Evolutionary conservation across 2,797 vertebrate species (phyloP), one percentile per base, ranked within the genome.

Genomic region (Notolepis coatsorum): DNA sequence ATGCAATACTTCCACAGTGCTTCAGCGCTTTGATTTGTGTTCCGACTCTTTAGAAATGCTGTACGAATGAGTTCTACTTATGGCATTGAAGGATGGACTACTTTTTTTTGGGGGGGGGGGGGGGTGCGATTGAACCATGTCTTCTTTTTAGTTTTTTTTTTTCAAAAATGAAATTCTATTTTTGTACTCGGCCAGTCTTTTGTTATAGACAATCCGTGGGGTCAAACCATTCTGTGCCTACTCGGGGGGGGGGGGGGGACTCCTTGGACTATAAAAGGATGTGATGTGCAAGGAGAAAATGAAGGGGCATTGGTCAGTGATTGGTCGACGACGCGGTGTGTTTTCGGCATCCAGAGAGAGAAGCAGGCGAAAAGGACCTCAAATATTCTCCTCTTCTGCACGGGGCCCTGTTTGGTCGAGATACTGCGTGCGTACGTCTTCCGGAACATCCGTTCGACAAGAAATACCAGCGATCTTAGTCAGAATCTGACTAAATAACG

Each of bases 211-310:
- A 15, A 84, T 92, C 73, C 80, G 12, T 75, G 90, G 82, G 88
- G 90, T 84, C 83, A 89, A 92, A 89, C 93, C 94, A 76, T 95
- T 94, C 92, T 93, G 93, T 94, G 94, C 94, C 95, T 95, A 91
- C 79, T 84, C 84, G 85, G 78, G 87, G 75, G 63, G 84, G 84
- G 85, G 85, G 78, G 87, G 75, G 63, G 84, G 84, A 38, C 71
- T 82, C 75, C 74, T 60, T 57, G 68, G 49, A 70, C 64, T 65
- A 55, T 35, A 21, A 45, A 81, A 80, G 50, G 75, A 67, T 33
- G 50, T 31, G 64, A 63, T 46, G 1, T 5, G 21, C 55, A 42
- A 73, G 71, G 70, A 76, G 58, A 18, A 49, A 43, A 55, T 39
- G 27, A 65, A 80, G 71, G 75, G 77, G 79, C 77, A 79, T 78